Conservation (phyloP, 2,797 vertebrate genomes). For the Parambassis ranga region DNA sequence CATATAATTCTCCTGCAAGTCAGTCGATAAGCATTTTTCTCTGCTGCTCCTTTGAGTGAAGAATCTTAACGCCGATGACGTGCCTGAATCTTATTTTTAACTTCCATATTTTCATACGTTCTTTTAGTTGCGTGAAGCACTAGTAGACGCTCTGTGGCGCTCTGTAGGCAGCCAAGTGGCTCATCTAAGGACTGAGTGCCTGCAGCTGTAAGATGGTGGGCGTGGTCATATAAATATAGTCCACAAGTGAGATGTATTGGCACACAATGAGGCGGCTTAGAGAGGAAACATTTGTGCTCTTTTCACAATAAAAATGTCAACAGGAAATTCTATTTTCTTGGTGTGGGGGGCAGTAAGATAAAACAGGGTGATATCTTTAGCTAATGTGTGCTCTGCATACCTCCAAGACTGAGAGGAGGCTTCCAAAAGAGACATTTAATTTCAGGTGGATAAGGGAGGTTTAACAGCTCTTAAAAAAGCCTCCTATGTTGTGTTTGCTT, state of each 20-base stretch:
- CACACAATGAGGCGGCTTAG: not conserved
- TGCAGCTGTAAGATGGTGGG: slow-evolving; percentile 39
- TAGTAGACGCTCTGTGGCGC: not conserved
- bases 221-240: slow-evolving; percentile 26
- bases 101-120: too few relatives aligned
- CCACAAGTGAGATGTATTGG: not conserved
- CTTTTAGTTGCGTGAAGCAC: not conserved
- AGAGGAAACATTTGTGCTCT: slow-evolving; percentile 10
- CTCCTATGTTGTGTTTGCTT: slow-evolving; percentile 62
- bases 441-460: slow-evolving; percentile 69
- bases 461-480: slow-evolving; percentile 65
- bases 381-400: slow-evolving; percentile 4
- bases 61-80: not conserved
- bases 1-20: not conserved
- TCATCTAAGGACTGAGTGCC: slow-evolving; percentile 32
- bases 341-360: not conserved
- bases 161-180: slow-evolving; percentile 31
- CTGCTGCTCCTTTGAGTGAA: not conserved
- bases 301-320: slow-evolving; percentile 8
- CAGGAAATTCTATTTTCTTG: not conserved
- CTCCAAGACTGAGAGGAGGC: slow-evolving; percentile 37
- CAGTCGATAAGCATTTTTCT: not conserved
- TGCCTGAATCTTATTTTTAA: too few relatives aligned
- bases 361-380: slow-evolving; percentile 23
- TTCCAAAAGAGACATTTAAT: slow-evolving; percentile 63